A percentile compares a stretch with the other conserved stretches of the same genome.
Conservation (phyloP, 30 jellyfish, hydroid and myxozoan genomes). For the Aurelia sp. region DNA sequence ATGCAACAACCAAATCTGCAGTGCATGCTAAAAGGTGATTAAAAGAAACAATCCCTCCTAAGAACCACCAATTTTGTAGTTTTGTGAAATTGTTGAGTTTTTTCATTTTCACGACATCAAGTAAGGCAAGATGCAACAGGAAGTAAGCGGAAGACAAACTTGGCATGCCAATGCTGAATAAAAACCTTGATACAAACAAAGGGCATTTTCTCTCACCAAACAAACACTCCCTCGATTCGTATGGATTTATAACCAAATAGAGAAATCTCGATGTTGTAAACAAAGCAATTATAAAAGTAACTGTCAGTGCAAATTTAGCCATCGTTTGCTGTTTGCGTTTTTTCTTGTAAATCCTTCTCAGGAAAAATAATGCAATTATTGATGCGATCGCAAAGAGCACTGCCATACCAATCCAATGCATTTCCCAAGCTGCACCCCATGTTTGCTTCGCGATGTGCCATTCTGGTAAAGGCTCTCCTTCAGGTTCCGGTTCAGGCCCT, state of each 20-base stretch:
- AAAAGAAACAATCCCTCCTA: slow-evolving; percentile 29
- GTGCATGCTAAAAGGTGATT: slow-evolving; percentile 48
- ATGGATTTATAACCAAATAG: slow-evolving; percentile 70
- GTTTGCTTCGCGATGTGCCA: slow-evolving; percentile 50
- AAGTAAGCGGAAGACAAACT: slow-evolving; percentile 68
- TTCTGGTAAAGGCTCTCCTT: slow-evolving; percentile 76
- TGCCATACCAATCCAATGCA: slow-evolving; percentile 79
- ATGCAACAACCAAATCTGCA: slow-evolving; percentile 68
- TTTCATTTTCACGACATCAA: slow-evolving; percentile 61
- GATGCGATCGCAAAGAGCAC: slow-evolving; percentile 40
- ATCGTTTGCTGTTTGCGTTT: slow-evolving; percentile 27
- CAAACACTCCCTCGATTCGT: slow-evolving; percentile 68
- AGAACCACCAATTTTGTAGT: slow-evolving; percentile 68
- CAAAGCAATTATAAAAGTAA: slow-evolving; percentile 19
- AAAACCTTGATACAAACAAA: slow-evolving; percentile 36
- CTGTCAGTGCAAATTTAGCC: slow-evolving; percentile 64
- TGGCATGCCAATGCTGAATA: slow-evolving; percentile 79
- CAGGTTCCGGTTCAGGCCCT: slow-evolving; percentile 62
- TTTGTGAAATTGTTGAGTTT: slow-evolving; percentile 22
- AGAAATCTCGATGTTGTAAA: slow-evolving; percentile 48
- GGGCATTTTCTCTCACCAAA: slow-evolving; percentile 72
- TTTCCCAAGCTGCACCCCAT: slow-evolving; percentile 80
- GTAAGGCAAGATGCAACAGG: slow-evolving; percentile 66
- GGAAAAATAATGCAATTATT: slow-evolving; percentile 22
- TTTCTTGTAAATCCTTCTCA: slow-evolving; percentile 30